phyloP scores from a whole-genome alignment of 1,140 invertebrate genomes.

The Hormaphis cornu region DNA sequence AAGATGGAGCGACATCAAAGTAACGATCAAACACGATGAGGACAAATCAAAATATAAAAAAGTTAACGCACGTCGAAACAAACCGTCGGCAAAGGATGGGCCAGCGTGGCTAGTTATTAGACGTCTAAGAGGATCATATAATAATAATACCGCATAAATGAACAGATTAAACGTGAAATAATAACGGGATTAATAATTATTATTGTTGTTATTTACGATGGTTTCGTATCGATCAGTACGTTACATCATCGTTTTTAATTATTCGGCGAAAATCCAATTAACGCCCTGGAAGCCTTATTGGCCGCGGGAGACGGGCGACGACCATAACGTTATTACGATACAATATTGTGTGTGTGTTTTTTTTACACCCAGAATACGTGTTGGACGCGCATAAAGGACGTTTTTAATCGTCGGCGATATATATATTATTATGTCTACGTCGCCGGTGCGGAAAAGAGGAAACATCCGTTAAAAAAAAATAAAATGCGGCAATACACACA shows the following conservation, averaged over 20 bases:
- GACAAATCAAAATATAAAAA: too few relatives aligned
- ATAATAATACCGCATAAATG: too few relatives aligned
- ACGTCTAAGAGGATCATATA: too few relatives aligned
- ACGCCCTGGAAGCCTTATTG: conserved; percentile 12
- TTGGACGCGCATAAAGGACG: background rate
- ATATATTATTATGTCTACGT: background rate
- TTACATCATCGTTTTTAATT: conserved; percentile 27
- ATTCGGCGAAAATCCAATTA: conserved; percentile 20
- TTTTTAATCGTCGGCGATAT: background rate
- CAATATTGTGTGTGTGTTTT: too few relatives aligned
- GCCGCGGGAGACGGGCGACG: background rate
- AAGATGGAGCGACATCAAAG: too few relatives aligned
- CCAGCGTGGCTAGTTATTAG: too few relatives aligned
- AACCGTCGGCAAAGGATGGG: too few relatives aligned
- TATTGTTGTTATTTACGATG: too few relatives aligned
- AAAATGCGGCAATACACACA: background rate
- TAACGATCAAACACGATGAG: too few relatives aligned
- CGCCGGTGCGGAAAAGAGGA: background rate
- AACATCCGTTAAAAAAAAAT: background rate
- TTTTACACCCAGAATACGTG: background rate
- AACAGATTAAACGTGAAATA: background rate
- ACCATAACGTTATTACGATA: too few relatives aligned
- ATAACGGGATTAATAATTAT: conserved; percentile 20
- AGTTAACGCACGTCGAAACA: too few relatives aligned
- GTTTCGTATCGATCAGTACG: background rate